phyloP scores from a whole-genome alignment of 2,888 invertebrate species.

The Pardosa pseudoannulata region DNA sequence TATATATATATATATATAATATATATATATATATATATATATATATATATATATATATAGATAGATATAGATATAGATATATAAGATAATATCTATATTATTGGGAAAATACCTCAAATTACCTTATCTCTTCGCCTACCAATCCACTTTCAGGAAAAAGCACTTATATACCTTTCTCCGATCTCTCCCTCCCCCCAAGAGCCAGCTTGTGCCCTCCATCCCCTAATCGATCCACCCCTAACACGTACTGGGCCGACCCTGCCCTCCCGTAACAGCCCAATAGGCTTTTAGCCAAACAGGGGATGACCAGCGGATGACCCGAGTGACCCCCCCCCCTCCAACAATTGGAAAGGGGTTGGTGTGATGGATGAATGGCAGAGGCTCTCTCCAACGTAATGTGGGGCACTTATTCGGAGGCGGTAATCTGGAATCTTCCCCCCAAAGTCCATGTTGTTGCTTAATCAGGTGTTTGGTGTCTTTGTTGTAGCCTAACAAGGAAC shows the following conservation, averaged over 20 bases:
- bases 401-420: conserved; percentile 20
- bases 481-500: background rate
- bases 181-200: background rate
- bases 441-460: conserved; percentile 51
- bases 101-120: background rate
- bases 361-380: conserved; percentile 48
- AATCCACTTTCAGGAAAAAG: background rate
- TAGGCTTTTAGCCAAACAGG: conserved; percentile 63
- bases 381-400: conserved; percentile 48
- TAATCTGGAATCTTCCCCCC: conserved; percentile 53
- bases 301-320: conserved; percentile 39
- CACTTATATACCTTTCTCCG: background rate
- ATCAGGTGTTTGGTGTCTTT: conserved; percentile 33
- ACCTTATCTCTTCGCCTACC: background rate
- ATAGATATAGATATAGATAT: background rate
- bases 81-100: background rate
- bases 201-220: conserved; percentile 4
- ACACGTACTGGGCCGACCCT: conserved; percentile 65
- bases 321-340: conserved; percentile 36
- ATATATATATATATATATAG: no score
- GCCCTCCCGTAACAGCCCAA: conserved; percentile 52
- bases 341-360: conserved; percentile 26
- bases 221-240: conserved; percentile 23
- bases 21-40: no score
- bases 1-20: no score